Percentiles rank a stretch among this genome's conserved stretches.
Evolutionary conservation across 2,888 invertebrate species (phyloP).

Genomic region (Acheta domesticus): DNA sequence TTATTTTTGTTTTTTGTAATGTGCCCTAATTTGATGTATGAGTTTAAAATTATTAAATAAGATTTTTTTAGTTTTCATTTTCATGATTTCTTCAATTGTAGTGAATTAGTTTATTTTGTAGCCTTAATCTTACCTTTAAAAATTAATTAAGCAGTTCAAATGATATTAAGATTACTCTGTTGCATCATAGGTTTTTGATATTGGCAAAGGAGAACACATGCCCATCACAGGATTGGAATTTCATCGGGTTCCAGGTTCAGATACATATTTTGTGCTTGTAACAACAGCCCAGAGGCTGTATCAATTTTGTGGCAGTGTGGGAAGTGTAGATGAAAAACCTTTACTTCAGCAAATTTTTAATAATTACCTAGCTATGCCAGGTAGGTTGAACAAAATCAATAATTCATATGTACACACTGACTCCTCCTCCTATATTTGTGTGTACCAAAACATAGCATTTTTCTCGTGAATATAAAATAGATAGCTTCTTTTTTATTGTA

Average conservation of each 20-base stretch:
- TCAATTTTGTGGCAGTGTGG: slow-evolving; percentile 75
- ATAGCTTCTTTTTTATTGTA: not conserved
- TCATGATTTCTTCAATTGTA: no score
- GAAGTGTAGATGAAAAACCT: slow-evolving; percentile 72
- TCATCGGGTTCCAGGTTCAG: slow-evolving; percentile 66
- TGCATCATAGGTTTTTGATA: slow-evolving; percentile 72
- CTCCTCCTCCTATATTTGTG: no score
- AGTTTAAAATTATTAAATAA: no score
- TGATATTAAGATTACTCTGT: no score
- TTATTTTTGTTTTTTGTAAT: not conserved
- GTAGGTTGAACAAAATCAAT: slow-evolving; percentile 45
- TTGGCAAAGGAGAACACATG: slow-evolving; percentile 72
- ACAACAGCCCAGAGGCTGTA: slow-evolving; percentile 81
- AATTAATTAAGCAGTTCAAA: no score
- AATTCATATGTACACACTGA: not conserved
- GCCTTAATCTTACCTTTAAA: no score
- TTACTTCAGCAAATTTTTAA: slow-evolving; percentile 76
- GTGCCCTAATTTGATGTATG: no score
- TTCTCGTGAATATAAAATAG: not conserved
- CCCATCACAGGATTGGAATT: slow-evolving; percentile 87
- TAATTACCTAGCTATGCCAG: slow-evolving; percentile 67
- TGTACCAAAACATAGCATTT: not conserved
- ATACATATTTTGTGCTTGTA: slow-evolving; percentile 76
- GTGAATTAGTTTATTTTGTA: no score
- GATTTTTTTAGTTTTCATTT: no score